These are phyloP conservation scores for Lasioglossum morio DNA, from an alignment of 2,888 invertebrate species.

Conservation along the genomic window DNA sequence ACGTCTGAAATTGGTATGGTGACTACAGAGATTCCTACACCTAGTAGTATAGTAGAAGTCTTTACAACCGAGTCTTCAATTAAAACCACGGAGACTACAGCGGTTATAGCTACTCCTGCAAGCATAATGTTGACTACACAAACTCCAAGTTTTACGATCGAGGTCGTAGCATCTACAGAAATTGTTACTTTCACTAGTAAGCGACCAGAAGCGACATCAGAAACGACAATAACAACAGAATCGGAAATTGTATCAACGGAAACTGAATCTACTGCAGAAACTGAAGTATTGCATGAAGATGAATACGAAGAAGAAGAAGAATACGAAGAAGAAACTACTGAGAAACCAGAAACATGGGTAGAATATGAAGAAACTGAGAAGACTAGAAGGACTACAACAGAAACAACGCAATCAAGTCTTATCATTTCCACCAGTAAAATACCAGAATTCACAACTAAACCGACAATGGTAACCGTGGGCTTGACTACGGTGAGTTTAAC, in stretches of 20 bases:
- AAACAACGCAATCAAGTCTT: background rate
- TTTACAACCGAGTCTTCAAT: background rate
- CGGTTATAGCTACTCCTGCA: background rate
- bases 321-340: constrained; percentile 31
- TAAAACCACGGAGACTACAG: background rate
- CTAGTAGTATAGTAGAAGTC: background rate
- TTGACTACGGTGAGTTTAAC: background rate
- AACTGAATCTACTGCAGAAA: background rate
- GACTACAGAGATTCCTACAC: background rate
- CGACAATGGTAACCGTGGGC: background rate
- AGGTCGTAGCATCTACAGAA: background rate
- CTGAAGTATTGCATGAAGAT: background rate
- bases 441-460: background rate
- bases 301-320: constrained; percentile 27
- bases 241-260: background rate
- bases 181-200: background rate
- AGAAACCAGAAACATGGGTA: background rate
- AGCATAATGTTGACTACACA: background rate
- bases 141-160: background rate
- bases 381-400: background rate
- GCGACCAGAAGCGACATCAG: too few species aligned
- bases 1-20: background rate
- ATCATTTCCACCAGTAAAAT: background rate
- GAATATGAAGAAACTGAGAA: constrained; percentile 32
- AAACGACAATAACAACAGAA: background rate